Evolutionary conservation across 2,113 vertebrate genomes (phyloP), one percentile per base, ranked within the genome.

Genomic region (Heterocephalus glaber): DNA sequence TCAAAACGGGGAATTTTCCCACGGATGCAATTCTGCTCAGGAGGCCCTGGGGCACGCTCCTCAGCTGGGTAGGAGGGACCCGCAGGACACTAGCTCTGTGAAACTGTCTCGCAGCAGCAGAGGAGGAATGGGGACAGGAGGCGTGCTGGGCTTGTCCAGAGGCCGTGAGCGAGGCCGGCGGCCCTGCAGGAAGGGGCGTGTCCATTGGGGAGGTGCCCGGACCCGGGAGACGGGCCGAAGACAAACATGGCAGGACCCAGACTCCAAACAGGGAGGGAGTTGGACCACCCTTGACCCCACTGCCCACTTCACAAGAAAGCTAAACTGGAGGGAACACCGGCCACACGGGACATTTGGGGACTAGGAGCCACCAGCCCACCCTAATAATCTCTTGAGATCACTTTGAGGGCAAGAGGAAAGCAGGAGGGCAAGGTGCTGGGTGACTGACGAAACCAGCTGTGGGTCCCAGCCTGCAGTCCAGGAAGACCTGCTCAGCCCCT

Each of bases 131-230:
- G 65, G 13, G 13, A 17, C 7, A 13, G 47, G 35, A 68, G 61
- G n/a, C 3, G 49, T 1, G 1, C 0, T 4, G 2, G 41, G 33
- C 35, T 30, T 20, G 72, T 2, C 20, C 7, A 7, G 41, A 22
- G 17, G 19, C 6, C 30, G 26, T 26, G 26, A 24, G 26, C 44
- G 47, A 58, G 38, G 56, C 38, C 1, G 16, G 44, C 9, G 38
- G 22, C 77, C n/a, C 0, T 54, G 26, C 4, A 22, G 66, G 41
- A 22, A 30, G 22, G 14, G 26, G 12, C 0, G 2, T 10, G 44
- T 56, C 22, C 20, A 2, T 16, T n/a, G 63, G 38, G 3, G 41
- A 17, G 17, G 38, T 22, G 1, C 7, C 28, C 56, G 28, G 54
- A 7, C 24, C 47, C 28, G 6, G 66, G 41, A 72, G 24, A 30